Conservation (phyloP, 2,888 invertebrate species). For the Acrobeloides nanus region DNA sequence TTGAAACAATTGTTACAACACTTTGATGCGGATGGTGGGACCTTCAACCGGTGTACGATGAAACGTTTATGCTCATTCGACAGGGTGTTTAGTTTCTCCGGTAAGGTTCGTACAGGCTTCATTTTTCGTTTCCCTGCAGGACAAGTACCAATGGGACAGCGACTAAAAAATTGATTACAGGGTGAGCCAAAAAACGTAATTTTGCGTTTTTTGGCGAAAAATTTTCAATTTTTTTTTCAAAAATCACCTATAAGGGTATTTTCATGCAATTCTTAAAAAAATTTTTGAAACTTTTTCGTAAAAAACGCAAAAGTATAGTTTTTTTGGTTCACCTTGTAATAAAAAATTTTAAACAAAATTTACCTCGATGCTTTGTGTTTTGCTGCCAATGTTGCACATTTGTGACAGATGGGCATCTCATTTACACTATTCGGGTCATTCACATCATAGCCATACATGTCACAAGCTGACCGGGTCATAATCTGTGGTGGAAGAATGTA, state of each 20-base stretch:
- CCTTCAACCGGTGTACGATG: conserved; percentile 3
- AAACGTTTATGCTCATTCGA: conserved; percentile 6
- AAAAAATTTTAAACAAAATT: conserved; percentile 2
- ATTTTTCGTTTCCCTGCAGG: conserved; percentile 2
- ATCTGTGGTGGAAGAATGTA: neutral
- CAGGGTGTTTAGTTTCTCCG: conserved; percentile 5
- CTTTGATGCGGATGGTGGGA: conserved; percentile 8
- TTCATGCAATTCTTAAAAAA: no score
- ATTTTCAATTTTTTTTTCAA: no score
- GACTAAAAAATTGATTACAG: no score
- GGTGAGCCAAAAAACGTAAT: no score
- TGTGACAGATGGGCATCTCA: conserved; percentile 16
- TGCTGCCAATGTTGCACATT: conserved; percentile 9
- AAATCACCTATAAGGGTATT: no score
- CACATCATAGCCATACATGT: neutral
- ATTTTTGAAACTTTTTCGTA: no score
- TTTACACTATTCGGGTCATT: neutral
- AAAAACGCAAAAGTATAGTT: no score
- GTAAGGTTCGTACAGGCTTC: conserved; percentile 5
- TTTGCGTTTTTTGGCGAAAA: no score
- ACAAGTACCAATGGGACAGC: conserved; percentile 10
- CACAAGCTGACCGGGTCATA: neutral
- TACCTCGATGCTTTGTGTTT: conserved; percentile 13
- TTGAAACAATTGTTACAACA: conserved; percentile 11
- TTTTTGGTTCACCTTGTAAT: no score